Conservation (phyloP, 2,888 invertebrate genomes). For the Patella caerulea region DNA sequence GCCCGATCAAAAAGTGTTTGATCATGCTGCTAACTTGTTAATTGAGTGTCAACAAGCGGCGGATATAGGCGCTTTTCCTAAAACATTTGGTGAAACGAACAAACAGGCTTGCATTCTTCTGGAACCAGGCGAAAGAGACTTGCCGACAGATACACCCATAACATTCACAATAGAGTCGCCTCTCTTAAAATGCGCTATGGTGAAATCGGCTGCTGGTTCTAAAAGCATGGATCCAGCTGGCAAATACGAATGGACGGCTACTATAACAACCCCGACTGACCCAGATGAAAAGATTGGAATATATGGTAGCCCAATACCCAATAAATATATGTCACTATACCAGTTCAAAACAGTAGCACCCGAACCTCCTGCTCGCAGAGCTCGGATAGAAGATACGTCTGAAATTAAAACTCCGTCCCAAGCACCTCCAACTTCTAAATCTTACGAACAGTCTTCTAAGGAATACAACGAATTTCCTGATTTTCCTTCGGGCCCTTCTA, state of each 20-base stretch:
- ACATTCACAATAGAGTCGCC: background rate
- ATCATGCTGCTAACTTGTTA: background rate
- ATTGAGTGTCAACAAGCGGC: background rate
- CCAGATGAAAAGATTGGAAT: background rate
- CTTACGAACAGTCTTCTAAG: too few species aligned
- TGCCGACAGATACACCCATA: background rate
- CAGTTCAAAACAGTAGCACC: background rate
- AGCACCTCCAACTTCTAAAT: too few species aligned
- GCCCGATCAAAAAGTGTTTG: background rate
- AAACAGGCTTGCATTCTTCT: background rate
- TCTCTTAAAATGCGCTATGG: constrained; percentile 5
- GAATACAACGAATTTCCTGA: too few species aligned
- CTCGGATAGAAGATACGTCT: background rate
- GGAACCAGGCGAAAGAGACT: background rate
- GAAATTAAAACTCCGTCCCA: too few species aligned
- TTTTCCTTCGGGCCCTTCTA: background rate
- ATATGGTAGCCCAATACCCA: background rate
- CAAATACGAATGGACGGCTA: background rate
- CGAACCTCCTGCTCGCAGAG: background rate
- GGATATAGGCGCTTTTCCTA: background rate
- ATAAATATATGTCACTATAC: background rate
- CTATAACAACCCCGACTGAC: background rate
- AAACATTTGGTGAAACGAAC: background rate
- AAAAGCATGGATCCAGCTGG: background rate
- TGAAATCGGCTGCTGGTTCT: background rate